A percentile compares a stretch with the other conserved stretches of the same genome.
Evolutionary conservation across 2,888 invertebrate species (phyloP).

Genomic region (Lycocerus yunnanus): DNA sequence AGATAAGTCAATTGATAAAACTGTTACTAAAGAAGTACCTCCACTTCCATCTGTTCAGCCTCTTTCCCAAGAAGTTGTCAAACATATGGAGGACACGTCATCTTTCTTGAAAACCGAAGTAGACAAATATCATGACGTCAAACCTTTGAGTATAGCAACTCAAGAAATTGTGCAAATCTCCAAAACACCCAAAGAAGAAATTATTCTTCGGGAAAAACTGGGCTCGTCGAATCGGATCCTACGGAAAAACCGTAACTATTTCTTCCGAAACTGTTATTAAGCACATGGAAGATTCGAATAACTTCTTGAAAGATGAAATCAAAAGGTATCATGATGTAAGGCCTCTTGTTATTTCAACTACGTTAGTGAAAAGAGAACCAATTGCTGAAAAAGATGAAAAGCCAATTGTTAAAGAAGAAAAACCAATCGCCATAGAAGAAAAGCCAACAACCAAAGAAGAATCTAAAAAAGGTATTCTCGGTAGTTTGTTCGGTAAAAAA

Average conservation of each 20-base stretch:
- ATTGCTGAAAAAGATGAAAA: neutral
- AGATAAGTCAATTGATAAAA: constrained; percentile 14
- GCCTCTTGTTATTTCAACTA: constrained; percentile 15
- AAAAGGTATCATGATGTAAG: constrained; percentile 45
- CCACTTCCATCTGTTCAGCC: neutral
- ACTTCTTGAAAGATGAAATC: constrained; percentile 44
- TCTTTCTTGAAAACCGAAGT: constrained; percentile 44
- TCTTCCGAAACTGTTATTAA: neutral
- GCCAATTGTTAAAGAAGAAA: neutral
- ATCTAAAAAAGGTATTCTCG: neutral
- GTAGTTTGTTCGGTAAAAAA: constrained; percentile 19
- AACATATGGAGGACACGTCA: constrained; percentile 42
- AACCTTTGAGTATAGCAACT: constrained; percentile 22
- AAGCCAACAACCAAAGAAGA: neutral
- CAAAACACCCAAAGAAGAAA: too few relatives aligned
- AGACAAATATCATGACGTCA: constrained; percentile 44
- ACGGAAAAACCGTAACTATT: neutral
- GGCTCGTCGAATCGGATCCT: neutral
- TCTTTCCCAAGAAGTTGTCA: constrained; percentile 33
- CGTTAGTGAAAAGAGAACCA: neutral
- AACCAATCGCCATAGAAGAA: neutral
- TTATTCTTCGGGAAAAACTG: neutral
- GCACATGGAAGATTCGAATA: neutral
- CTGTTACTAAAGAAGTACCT: neutral
- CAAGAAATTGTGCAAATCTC: neutral